Base-by-base conservation (phyloP, 2,113 vertebrate genomes). In the Burhinus bistriatus region DNA sequence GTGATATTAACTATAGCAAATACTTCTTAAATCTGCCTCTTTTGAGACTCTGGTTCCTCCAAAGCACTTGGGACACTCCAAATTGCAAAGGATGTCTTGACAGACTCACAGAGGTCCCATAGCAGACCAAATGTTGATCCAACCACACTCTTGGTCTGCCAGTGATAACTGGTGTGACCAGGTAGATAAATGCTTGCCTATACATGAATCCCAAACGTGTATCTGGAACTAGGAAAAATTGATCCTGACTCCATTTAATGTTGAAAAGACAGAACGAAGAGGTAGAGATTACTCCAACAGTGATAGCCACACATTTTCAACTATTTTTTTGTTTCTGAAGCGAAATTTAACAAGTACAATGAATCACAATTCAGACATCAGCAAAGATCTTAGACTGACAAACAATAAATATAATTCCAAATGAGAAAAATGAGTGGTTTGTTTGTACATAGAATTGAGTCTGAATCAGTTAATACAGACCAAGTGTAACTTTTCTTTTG, bases 31-130 rank as follows among this genome's bases (percentile, higher is more conserved):
- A 71, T 59, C 16, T 11, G 1, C 2, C 7, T 87, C 7, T 64
- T 83, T 45, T 0, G 0, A 64, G 38, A 5, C 8, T 66, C 45
- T 38, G 8, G 4, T 13, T 79, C 18, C 51, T 76, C 45, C 2
- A 4, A 93, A 62, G 26, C 11, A 18, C 15, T 66, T 62, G 42
- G 19, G 20, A 58, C 17, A 32, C 18, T 76, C 13, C 4, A 38
- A 47, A 49, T 71, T 17, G 26, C 17, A 68, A 61, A 61, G 30
- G 11, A 32, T 30, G 9, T 54, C 42, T 38, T 5, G 1, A 49
- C 27, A 71, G 18, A 26, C 20, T 38, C 17, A 38, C 5, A 58
- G 40, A 62, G 17, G 8, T 81, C 15, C 29, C 25, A n/a, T 0
- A 21, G 18, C 18, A 78, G 58, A 42, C 6, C 40, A 18, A 72